A percentile compares a stretch with the other conserved stretches of the same genome.
These are phyloP conservation scores for Gasteruption jaculator DNA, from an alignment of 2,888 invertebrate species.

Conservation along the genomic window DNA sequence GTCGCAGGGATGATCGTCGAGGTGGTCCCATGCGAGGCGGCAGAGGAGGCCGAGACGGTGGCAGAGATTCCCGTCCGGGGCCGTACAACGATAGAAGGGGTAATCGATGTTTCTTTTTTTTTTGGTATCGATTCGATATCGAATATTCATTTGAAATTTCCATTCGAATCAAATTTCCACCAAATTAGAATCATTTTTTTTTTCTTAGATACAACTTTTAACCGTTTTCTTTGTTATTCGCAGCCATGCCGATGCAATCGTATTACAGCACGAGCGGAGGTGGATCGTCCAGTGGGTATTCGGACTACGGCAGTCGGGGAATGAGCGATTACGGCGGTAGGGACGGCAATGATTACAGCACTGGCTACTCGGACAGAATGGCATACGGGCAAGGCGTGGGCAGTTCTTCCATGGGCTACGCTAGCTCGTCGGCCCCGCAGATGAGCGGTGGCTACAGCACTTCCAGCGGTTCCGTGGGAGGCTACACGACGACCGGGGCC, in stretches of 20 bases:
- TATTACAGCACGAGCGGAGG: too few species aligned
- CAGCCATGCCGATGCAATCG: slow-evolving; percentile 44
- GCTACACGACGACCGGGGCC: slow-evolving; percentile 43
- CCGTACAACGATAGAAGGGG: slow-evolving; percentile 51
- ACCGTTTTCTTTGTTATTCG: slow-evolving; percentile 32
- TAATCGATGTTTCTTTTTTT: too few species aligned
- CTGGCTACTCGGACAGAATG: slow-evolving; percentile 45
- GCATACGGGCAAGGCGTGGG: slow-evolving; percentile 46
- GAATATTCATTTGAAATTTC: too few species aligned
- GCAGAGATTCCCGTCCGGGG: slow-evolving; percentile 51
- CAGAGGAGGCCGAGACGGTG: slow-evolving; percentile 52
- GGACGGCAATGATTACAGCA: slow-evolving; percentile 43
- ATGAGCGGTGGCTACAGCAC: slow-evolving; percentile 48
- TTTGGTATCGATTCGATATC: too few species aligned
- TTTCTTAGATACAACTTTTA: too few species aligned
- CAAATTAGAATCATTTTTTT: not conserved
- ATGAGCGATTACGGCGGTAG: slow-evolving; percentile 47
- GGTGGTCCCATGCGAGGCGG: slow-evolving; percentile 57
- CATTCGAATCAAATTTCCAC: not conserved
- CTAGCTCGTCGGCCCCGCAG: slow-evolving; percentile 41
- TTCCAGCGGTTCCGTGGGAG: slow-evolving; percentile 42
- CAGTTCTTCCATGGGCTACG: slow-evolving; percentile 45
- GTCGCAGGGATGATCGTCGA: slow-evolving; percentile 56
- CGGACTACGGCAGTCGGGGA: slow-evolving; percentile 47
- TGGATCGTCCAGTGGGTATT: slow-evolving; percentile 45